Evolutionary conservation across 2,797 vertebrate genomes (phyloP).

Genomic region (Esox lucius): DNA sequence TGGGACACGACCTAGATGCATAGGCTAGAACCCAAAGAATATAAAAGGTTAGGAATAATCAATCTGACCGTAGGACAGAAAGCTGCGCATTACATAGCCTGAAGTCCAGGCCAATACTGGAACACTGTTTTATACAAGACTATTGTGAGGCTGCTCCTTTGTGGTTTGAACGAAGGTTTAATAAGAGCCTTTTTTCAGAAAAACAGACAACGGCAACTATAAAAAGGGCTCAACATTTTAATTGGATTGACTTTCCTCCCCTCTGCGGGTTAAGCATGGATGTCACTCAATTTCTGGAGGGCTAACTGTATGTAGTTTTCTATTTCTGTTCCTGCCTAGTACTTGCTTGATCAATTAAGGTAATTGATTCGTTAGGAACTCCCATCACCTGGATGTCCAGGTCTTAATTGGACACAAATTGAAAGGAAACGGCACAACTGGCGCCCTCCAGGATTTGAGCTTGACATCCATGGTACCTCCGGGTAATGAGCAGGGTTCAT

Average conservation of each 20-base stretch:
- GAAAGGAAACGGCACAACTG: too few relatives aligned
- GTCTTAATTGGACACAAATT: too few relatives aligned
- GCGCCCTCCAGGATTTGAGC: not conserved
- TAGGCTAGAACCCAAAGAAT: conserved; percentile 40
- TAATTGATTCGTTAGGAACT: too few relatives aligned
- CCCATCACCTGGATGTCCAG: too few relatives aligned
- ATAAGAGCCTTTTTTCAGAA: not conserved
- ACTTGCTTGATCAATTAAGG: too few relatives aligned
- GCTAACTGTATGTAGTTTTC: too few relatives aligned
- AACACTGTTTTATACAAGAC: not conserved
- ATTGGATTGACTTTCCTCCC: too few relatives aligned
- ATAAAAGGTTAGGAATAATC: conserved; percentile 19
- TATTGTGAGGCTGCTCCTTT: conserved; percentile 16
- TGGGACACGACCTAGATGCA: conserved; percentile 28
- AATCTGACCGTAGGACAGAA: conserved; percentile 12
- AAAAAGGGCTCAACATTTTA: not conserved
- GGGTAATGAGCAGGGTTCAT: not conserved
- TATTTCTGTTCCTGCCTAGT: too few relatives aligned
- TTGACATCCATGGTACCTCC: not conserved
- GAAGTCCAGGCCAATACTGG: conserved; percentile 42
- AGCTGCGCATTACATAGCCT: conserved; percentile 9
- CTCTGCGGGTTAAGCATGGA: too few relatives aligned
- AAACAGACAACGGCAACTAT: not conserved
- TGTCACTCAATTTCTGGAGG: too few relatives aligned
- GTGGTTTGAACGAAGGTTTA: too few relatives aligned